Conservation (phyloP, 2,888 invertebrate genomes). For the Harpalus rubripes region DNA sequence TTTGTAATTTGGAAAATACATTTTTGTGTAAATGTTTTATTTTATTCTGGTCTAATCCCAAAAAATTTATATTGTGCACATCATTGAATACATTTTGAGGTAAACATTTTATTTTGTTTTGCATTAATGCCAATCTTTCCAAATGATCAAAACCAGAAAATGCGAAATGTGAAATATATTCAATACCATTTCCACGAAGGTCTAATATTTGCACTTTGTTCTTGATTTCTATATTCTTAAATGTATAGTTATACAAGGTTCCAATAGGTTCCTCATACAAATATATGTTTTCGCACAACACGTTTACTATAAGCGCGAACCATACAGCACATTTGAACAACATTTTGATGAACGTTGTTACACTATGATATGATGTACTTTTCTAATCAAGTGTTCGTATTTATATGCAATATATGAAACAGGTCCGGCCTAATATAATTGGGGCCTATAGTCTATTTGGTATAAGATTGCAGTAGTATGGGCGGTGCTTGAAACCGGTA, state of each 20-base stretch:
- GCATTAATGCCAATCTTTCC: neutral
- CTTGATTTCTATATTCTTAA: neutral
- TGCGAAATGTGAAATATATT: neutral
- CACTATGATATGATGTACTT: no score
- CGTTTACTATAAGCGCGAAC: no score
- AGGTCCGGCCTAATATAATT: no score
- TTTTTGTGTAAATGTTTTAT: neutral
- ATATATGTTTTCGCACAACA: neutral
- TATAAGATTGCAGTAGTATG: no score
- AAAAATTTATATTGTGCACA: neutral
- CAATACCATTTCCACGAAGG: neutral
- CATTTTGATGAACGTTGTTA: no score
- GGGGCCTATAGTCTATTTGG: no score
- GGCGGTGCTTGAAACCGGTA: no score
- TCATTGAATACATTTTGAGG: neutral
- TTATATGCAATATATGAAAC: no score
- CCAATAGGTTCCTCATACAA: neutral
- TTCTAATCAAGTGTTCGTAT: no score
- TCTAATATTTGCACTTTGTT: neutral
- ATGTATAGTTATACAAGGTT: neutral
- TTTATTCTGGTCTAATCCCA: neutral
- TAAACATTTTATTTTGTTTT: neutral
- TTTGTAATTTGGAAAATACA: neutral
- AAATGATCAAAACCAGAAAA: neutral
- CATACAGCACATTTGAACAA: no score